These are phyloP conservation scores for Lordiphosa clarofinis DNA, from an alignment of 1,140 invertebrate species.

Conservation along the genomic window DNA sequence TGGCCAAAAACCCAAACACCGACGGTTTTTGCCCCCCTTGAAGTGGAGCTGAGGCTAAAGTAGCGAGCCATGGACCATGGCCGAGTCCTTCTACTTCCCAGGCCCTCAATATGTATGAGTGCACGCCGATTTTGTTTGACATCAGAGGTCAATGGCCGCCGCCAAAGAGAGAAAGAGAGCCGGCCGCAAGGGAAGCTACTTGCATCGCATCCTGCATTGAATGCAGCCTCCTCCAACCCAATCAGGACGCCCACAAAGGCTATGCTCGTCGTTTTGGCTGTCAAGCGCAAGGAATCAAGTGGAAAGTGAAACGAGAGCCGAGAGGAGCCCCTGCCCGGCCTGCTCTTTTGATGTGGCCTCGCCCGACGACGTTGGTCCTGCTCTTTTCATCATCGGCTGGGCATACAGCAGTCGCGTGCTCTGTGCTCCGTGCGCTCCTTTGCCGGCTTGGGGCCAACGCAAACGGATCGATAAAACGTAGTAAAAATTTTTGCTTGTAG, in stretches of 20 bases:
- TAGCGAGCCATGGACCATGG: slow-evolving; percentile 52
- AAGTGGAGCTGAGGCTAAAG: slow-evolving; percentile 12
- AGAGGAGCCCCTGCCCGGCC: not conserved
- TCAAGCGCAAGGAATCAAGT: slow-evolving; percentile 75
- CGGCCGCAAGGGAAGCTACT: slow-evolving; percentile 49
- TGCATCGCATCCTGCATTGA: slow-evolving; percentile 43
- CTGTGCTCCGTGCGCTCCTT: slow-evolving; percentile 13
- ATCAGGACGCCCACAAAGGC: slow-evolving; percentile 27
- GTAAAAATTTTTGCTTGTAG: slow-evolving; percentile 69
- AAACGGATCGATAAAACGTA: slow-evolving; percentile 74
- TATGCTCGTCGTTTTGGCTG: slow-evolving; percentile 49
- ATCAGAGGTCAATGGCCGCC: slow-evolving; percentile 73
- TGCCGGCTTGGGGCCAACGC: slow-evolving; percentile 7
- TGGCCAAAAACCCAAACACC: slow-evolving; percentile 26
- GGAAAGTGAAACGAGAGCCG: slow-evolving; percentile 68
- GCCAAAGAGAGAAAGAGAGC: slow-evolving; percentile 8
- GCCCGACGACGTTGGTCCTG: slow-evolving; percentile 36
- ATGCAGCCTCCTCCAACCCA: slow-evolving; percentile 32
- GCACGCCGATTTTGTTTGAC: slow-evolving; percentile 74
- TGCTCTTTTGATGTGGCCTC: slow-evolving; percentile 75
- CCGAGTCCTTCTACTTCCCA: slow-evolving; percentile 28
- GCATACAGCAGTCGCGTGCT: slow-evolving; percentile 58
- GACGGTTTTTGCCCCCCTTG: not conserved
- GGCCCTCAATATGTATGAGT: slow-evolving; percentile 48
- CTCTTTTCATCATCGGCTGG: slow-evolving; percentile 51